Percentiles rank a stretch among this genome's conserved stretches.
These are phyloP conservation scores for Microctenopoma lineatum DNA, from an alignment of 2,797 vertebrate species.

Conservation along the genomic window DNA sequence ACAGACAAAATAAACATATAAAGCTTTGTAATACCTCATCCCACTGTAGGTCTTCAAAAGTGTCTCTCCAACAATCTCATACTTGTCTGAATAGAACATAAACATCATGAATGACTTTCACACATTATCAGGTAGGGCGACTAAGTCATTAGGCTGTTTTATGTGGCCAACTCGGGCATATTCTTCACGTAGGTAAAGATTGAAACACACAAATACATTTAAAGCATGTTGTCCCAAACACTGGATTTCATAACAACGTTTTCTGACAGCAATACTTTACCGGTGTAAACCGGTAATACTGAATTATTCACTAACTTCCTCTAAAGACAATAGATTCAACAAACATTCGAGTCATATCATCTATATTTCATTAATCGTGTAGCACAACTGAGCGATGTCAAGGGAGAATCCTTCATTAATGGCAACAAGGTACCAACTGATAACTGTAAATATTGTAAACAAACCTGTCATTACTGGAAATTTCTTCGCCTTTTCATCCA, in stretches of 20 bases:
- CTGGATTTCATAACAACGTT: too few species aligned
- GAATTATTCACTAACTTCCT: conserved; percentile 27
- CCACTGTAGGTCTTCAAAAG: conserved; percentile 86
- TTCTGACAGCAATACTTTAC: neutral
- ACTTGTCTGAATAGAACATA: conserved; percentile 79
- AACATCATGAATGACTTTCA: neutral
- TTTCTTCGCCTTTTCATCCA: conserved; percentile 90
- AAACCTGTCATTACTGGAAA: conserved; percentile 88
- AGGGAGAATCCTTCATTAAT: conserved; percentile 28
- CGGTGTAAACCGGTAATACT: conserved; percentile 1
- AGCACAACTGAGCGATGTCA: conserved; percentile 1
- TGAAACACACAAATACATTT: neutral
- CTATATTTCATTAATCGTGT: conserved; percentile 31
- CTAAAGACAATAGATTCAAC: neutral
- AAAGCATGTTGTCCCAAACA: too few species aligned
- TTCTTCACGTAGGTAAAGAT: neutral
- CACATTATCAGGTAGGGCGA: neutral
- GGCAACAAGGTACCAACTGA: too few species aligned
- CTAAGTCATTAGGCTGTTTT: neutral
- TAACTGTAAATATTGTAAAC: conserved; percentile 19
- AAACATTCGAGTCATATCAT: conserved; percentile 6
- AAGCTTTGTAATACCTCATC: conserved; percentile 81
- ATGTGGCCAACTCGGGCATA: neutral
- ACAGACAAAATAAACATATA: neutral
- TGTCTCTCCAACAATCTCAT: conserved; percentile 87